Evolutionary conservation across 2,113 vertebrate species (phyloP), one percentile per base, ranked within the genome.

Genomic region (Mus spicilegus): DNA sequence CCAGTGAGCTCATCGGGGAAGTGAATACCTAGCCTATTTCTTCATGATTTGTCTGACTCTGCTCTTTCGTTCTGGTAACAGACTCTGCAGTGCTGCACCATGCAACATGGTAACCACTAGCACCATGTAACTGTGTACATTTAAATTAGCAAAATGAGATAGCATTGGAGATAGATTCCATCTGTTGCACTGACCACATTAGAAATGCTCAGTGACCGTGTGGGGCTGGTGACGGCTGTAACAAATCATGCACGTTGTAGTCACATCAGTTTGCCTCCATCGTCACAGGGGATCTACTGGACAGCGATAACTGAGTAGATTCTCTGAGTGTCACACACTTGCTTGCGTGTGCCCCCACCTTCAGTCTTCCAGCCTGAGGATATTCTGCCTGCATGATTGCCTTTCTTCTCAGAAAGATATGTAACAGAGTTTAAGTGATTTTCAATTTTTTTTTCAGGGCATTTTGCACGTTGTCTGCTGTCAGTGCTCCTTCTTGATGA

Each of bases 341-440:
- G 3, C 16, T 26, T 87, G n/a, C n/a, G 85, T 94, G 4, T 28
- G 10, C 14, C 16, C 13, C 36, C 12, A 16, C 6, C 67, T 5
- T 89, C 54, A 36, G 51, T 49, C 33, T 85, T 85, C 61, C 7
- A 77, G 51, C 17, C 65, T 36, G 22, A 76, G 67, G 80, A 87
- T 51, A 89, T 96, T 96, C 75, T 97, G 82, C 42, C 49, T 76
- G n/a, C 7, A 65, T 93, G 94, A 58, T 42, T 89, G 95, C 95
- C 54, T 73, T 88, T 88, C n/a, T 80, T 81, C 84, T 87, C 16
- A 36, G 94, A 80, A 80, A 56, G 81, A 77, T 51, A 22, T 77
- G 5, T 72, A 85, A 70, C 39, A 36, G 58, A 82, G 26, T 86
- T 93, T 90, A 87, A 92, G 67, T 39, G 42, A 46, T 85, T 93